Conservation (phyloP, 2,113 vertebrate genomes). For the Lichenostomus cassidix region DNA sequence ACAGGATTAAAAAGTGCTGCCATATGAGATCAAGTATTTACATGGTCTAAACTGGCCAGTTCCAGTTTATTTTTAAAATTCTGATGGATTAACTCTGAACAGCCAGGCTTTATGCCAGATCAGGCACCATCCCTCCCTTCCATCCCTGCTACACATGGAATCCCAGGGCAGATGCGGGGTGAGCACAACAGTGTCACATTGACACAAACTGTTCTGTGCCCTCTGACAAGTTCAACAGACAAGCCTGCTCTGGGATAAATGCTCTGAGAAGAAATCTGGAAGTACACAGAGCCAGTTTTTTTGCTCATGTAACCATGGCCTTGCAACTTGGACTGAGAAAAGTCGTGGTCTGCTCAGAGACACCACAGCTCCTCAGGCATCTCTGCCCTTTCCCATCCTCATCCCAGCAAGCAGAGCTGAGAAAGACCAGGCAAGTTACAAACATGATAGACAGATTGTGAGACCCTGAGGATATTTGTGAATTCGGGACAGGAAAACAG, state of each 20-base stretch:
- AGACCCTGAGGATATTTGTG: background rate
- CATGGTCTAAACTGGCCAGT: background rate
- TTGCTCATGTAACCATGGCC: background rate
- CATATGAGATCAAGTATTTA: background rate
- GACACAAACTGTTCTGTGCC: accelerated
- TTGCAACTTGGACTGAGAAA: background rate
- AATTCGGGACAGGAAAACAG: background rate
- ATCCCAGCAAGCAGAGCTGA: background rate
- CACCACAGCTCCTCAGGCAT: background rate
- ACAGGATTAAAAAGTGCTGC: background rate
- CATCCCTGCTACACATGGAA: accelerated
- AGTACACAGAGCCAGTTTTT: background rate
- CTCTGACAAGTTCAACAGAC: background rate
- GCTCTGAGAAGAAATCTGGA: background rate
- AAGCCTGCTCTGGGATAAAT: accelerated
- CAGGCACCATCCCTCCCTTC: background rate
- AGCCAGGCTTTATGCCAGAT: background rate
- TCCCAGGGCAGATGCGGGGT: background rate
- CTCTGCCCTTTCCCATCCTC: background rate
- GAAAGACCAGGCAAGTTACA: background rate
- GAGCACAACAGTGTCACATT: accelerated
- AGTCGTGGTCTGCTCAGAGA: background rate
- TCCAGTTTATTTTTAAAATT: background rate
- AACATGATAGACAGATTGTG: background rate
- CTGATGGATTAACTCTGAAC: background rate